Evolutionary conservation across 35 echinoderm and acorn worm genomes (phyloP).

Genomic region (Apostichopus parvimensis): DNA sequence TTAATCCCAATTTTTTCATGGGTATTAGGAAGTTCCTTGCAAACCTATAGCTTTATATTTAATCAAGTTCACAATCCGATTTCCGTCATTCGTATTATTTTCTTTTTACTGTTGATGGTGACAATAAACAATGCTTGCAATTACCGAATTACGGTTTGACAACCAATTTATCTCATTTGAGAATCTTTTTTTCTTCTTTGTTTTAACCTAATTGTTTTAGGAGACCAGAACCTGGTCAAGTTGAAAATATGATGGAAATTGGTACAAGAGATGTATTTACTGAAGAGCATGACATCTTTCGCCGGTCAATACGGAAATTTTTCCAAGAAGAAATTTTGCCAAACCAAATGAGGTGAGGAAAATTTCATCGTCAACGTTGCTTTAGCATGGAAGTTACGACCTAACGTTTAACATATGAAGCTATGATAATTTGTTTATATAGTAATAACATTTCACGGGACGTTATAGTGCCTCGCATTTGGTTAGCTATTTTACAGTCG

Average conservation of each 20-base stretch:
- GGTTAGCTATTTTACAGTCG: too few relatives aligned
- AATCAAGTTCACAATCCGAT: neutral
- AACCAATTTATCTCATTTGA: neutral
- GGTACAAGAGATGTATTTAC: slow-evolving; percentile 61
- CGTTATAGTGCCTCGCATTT: too few relatives aligned
- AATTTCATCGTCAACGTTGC: too few relatives aligned
- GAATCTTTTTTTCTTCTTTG: neutral
- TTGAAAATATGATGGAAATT: slow-evolving; percentile 63
- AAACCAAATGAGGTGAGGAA: slow-evolving; percentile 57
- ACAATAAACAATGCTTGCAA: too few relatives aligned
- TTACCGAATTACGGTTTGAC: neutral
- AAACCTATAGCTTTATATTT: neutral
- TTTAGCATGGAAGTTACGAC: too few relatives aligned
- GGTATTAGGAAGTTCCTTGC: neutral
- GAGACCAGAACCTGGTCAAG: slow-evolving; percentile 61
- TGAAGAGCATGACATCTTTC: slow-evolving; percentile 79
- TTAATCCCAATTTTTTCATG: neutral
- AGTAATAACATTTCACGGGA: too few relatives aligned
- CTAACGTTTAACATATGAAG: too few relatives aligned
- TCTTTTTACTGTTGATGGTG: neutral
- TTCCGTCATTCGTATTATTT: neutral
- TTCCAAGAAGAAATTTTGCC: slow-evolving; percentile 68
- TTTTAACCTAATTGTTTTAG: neutral
- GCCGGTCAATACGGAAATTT: slow-evolving; percentile 57
- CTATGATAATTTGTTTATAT: too few relatives aligned